Percentiles rank a stretch among this genome's conserved stretches.
Evolutionary conservation across 2,113 vertebrate genomes (phyloP).

Genomic region (Xiphias gladius): DNA sequence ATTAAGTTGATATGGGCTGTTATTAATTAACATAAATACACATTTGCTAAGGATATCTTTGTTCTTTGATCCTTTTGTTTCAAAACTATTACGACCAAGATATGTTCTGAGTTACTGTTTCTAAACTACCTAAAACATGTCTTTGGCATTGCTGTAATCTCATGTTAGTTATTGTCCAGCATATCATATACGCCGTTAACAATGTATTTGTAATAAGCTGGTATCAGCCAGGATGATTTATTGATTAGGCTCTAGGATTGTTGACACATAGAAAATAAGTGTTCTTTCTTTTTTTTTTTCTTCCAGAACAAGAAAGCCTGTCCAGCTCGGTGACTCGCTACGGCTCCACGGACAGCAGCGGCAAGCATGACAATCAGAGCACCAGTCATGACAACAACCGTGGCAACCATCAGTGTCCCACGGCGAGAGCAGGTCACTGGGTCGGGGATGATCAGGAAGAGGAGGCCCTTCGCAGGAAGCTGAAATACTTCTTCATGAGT

Average conservation of each 20-base stretch:
- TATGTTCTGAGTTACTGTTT: too few species aligned
- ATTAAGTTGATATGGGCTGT: neutral
- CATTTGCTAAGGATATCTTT: neutral
- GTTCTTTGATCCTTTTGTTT: neutral
- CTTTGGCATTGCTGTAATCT: too few species aligned
- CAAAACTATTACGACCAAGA: too few species aligned
- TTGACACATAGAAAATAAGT: neutral
- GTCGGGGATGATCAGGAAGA: slow-evolving; percentile 82
- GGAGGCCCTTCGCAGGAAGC: slow-evolving; percentile 88
- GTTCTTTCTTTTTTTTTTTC: neutral
- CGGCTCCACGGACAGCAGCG: slow-evolving; percentile 65
- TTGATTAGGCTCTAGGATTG: neutral
- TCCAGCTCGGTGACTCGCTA: slow-evolving; percentile 54
- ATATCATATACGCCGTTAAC: neutral
- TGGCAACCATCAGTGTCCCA: slow-evolving; percentile 41
- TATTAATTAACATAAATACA: neutral
- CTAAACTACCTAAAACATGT: too few species aligned
- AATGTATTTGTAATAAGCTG: too few species aligned
- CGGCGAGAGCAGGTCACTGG: slow-evolving; percentile 46
- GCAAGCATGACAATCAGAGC: slow-evolving; percentile 42
- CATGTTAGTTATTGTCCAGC: neutral
- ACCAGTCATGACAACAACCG: slow-evolving; percentile 41
- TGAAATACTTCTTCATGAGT: slow-evolving; percentile 97
- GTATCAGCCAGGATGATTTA: neutral
- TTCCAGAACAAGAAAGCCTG: slow-evolving; percentile 60